phyloP scores from a whole-genome alignment of 1,140 invertebrate species.

The Wasmannia auropunctata region DNA sequence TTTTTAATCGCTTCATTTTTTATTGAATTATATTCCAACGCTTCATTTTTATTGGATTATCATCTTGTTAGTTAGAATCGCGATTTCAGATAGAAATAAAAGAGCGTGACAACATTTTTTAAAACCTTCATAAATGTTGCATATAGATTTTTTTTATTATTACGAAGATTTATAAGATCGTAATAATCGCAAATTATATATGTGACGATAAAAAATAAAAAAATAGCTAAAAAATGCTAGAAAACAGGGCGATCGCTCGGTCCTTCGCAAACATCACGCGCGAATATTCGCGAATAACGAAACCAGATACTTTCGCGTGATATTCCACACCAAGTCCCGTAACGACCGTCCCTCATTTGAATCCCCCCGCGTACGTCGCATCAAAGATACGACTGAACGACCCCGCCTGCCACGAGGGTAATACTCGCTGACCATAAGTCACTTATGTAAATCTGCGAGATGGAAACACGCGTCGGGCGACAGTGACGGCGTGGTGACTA shows the following conservation, averaged over 20 bases:
- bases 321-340: constrained; percentile 70
- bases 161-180: too few species aligned
- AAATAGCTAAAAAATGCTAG: neutral
- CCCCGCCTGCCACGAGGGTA: constrained; percentile 57
- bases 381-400: constrained; percentile 75
- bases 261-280: constrained; percentile 6
- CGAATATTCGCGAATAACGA: constrained; percentile 47
- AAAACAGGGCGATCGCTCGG: neutral
- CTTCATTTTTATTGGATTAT: neutral
- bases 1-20: constrained; percentile 9
- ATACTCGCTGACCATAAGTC: constrained; percentile 76
- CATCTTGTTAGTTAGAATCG: neutral
- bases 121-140: neutral
- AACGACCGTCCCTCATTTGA: constrained; percentile 74
- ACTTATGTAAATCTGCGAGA: constrained; percentile 77
- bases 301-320: constrained; percentile 71
- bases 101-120: too few species aligned
- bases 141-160: too few species aligned
- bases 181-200: neutral
- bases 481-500: constrained; percentile 41
- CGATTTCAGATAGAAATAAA: neutral
- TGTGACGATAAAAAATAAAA: neutral
- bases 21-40: neutral
- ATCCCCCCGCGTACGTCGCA: constrained; percentile 75
- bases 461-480: constrained; percentile 68